Evolutionary conservation across 2,113 vertebrate genomes (phyloP).

Genomic region (Epinephelus lanceolatus): DNA sequence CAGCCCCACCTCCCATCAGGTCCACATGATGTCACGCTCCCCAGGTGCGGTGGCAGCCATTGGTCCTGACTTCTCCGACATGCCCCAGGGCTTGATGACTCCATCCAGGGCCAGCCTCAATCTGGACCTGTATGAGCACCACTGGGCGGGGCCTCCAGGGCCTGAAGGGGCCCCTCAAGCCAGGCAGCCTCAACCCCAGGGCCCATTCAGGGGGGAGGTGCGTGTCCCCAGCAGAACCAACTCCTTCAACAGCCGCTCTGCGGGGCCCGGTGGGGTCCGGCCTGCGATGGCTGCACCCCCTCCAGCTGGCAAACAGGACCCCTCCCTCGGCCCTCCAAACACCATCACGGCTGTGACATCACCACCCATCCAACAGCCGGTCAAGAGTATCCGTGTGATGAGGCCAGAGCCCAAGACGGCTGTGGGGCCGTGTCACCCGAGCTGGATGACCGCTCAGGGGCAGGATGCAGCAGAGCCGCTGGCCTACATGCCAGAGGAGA

Average conservation of each 20-base stretch:
- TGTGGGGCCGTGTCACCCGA: slow-evolving; percentile 94
- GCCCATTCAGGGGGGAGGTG: slow-evolving; percentile 90
- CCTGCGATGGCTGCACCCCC: slow-evolving; percentile 82
- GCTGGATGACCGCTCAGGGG: slow-evolving; percentile 90
- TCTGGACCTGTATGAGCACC: slow-evolving; percentile 91
- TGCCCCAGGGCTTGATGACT: slow-evolving; percentile 88
- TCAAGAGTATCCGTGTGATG: slow-evolving; percentile 96
- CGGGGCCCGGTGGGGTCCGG: slow-evolving; percentile 84
- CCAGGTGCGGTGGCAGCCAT: slow-evolving; percentile 82
- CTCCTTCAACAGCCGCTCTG: slow-evolving; percentile 94
- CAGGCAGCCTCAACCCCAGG: slow-evolving; percentile 85
- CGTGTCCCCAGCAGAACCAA: slow-evolving; percentile 91
- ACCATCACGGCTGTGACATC: slow-evolving; percentile 95
- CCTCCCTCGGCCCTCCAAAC: slow-evolving; percentile 88
- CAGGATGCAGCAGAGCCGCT: slow-evolving; percentile 87
- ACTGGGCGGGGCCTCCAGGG: slow-evolving; percentile 88
- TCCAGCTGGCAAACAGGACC: slow-evolving; percentile 84
- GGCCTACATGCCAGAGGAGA: slow-evolving; percentile 82
- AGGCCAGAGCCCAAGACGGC: slow-evolving; percentile 97
- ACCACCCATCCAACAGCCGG: slow-evolving; percentile 95
- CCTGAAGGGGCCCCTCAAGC: slow-evolving; percentile 86
- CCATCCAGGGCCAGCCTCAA: slow-evolving; percentile 94
- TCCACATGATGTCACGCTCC: slow-evolving; percentile 90
- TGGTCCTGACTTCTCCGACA: slow-evolving; percentile 89
- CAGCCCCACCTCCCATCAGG: slow-evolving; percentile 91